Conservation (phyloP, 2,113 vertebrate genomes). For the Narcine bancroftii region DNA sequence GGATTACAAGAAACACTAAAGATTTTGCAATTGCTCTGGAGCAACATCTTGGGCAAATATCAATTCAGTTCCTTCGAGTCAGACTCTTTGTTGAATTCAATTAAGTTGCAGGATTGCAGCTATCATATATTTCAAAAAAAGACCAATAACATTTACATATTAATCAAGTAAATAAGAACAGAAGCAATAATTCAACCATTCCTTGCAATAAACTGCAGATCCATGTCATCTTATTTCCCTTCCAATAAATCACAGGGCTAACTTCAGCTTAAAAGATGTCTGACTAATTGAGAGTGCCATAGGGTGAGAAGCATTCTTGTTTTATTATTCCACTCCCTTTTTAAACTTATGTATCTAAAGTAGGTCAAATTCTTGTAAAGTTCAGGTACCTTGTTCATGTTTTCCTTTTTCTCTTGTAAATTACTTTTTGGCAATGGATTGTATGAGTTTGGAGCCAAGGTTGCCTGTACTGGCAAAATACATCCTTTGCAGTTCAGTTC, state of each 20-base stretch:
- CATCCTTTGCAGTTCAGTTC: background rate
- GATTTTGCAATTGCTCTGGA: background rate
- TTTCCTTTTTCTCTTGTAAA: background rate
- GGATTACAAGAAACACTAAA: background rate
- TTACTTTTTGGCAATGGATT: slow-evolving; percentile 21
- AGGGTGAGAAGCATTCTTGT: background rate
- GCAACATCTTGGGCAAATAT: background rate
- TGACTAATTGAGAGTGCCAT: background rate
- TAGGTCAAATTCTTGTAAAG: background rate
- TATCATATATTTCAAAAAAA: background rate
- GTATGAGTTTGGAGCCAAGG: background rate
- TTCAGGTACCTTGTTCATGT: background rate
- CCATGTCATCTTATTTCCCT: background rate
- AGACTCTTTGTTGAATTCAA: background rate
- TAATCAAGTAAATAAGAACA: background rate
- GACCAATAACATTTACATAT: background rate
- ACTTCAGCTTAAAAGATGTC: background rate
- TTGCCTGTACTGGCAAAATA: background rate
- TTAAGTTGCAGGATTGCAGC: background rate
- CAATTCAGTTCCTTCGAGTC: background rate
- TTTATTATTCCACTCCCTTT: background rate
- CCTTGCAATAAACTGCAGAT: background rate
- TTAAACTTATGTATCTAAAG: background rate
- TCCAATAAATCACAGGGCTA: background rate
- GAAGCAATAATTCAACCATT: background rate